Percentiles rank a stretch among this genome's conserved stretches.
Evolutionary conservation across 2,888 invertebrate species (phyloP).

Genomic region (Lutraria lutraria): DNA sequence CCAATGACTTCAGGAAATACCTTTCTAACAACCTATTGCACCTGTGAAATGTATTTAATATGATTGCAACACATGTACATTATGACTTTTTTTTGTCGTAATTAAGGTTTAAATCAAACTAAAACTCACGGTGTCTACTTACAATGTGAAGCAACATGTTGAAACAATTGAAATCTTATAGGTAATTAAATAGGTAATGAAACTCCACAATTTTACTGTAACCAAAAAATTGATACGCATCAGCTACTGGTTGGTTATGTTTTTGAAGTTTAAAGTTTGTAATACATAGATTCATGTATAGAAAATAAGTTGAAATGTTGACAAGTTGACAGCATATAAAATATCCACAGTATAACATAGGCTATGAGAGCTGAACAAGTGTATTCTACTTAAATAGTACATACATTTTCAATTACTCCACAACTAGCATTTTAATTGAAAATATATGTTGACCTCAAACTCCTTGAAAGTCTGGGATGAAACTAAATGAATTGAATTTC

Average conservation of each 20-base stretch:
- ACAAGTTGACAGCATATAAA: neutral
- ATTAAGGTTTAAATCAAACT: neutral
- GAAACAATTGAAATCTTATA: neutral
- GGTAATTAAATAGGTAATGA: neutral
- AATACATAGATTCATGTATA: neutral
- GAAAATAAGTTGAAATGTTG: conserved; percentile 9
- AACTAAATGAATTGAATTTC: too few relatives aligned
- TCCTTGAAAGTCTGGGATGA: too few relatives aligned
- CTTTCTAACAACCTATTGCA: too few relatives aligned
- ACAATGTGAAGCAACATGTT: neutral
- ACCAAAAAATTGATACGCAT: neutral
- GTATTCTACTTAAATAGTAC: neutral
- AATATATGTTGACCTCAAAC: too few relatives aligned
- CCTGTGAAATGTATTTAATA: too few relatives aligned
- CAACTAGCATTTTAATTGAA: too few relatives aligned
- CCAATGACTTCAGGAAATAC: too few relatives aligned
- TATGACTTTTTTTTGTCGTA: too few relatives aligned
- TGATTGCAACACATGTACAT: too few relatives aligned
- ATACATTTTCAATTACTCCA: too few relatives aligned
- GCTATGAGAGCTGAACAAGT: neutral
- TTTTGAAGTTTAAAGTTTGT: conserved; percentile 15
- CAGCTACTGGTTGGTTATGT: neutral
- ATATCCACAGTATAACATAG: neutral
- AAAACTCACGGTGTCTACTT: neutral
- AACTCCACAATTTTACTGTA: neutral